Percentiles rank a stretch among this genome's conserved stretches.
These are phyloP conservation scores for Saccostrea glomerata DNA, from an alignment of 1,140 invertebrate genomes.

Conservation along the genomic window DNA sequence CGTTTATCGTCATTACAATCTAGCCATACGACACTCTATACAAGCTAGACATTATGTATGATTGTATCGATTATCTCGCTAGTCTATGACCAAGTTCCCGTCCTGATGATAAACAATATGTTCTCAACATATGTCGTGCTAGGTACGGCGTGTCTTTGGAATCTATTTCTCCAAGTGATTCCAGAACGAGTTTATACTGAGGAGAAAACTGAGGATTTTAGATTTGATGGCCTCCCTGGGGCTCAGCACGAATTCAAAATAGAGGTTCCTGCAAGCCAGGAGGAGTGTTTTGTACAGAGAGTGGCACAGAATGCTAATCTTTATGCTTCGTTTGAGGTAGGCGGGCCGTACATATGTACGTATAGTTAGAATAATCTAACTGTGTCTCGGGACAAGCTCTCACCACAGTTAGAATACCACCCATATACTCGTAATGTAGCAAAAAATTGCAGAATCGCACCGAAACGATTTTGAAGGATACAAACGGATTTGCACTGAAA, in stretches of 20 bases:
- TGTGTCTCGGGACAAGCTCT: too few species aligned
- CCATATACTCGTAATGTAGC: too few species aligned
- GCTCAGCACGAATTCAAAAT: constrained; percentile 75
- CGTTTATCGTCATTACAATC: neutral
- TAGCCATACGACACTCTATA: neutral
- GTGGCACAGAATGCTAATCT: constrained; percentile 64
- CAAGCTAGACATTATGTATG: neutral
- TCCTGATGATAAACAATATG: neutral
- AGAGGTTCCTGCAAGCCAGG: constrained; percentile 62
- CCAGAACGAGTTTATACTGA: constrained; percentile 51
- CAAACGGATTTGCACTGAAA: too few species aligned
- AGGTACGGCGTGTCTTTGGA: neutral
- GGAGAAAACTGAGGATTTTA: constrained; percentile 70
- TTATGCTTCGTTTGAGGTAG: constrained; percentile 72
- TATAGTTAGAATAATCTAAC: too few species aligned
- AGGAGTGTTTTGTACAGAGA: constrained; percentile 73
- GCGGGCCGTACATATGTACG: constrained; percentile 33
- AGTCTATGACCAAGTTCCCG: neutral
- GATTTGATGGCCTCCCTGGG: constrained; percentile 74
- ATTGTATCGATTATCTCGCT: neutral
- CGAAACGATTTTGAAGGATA: too few species aligned
- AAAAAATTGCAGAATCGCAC: too few species aligned
- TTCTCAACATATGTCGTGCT: neutral
- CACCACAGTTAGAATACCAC: too few species aligned
- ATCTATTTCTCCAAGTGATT: neutral